These are phyloP conservation scores for Arvicanthis niloticus DNA, from an alignment of 2,113 vertebrate species.

Conservation along the genomic window DNA sequence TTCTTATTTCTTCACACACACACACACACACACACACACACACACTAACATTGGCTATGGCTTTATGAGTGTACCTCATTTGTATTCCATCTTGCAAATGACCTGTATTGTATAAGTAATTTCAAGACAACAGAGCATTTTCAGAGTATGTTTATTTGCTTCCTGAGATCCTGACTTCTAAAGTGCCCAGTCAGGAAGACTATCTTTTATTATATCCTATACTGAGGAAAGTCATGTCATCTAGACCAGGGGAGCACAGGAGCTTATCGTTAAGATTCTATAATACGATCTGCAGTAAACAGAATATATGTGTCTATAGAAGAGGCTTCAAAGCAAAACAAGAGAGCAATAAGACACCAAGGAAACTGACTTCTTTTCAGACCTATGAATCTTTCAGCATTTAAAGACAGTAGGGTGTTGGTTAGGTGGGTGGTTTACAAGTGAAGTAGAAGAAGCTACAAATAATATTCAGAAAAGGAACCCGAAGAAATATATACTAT, in stretches of 20 bases:
- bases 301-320: not conserved
- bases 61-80: too few species aligned
- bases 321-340: not conserved
- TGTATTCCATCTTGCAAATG: not conserved
- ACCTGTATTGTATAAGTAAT: not conserved
- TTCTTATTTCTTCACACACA: not conserved
- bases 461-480: not conserved
- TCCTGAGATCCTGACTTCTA: not conserved
- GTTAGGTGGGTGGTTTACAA: rapidly evolving
- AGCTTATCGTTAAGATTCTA: not conserved
- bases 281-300: not conserved
- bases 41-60: not conserved
- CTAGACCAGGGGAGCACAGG: not conserved
- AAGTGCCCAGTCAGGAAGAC: not conserved
- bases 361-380: too few species aligned
- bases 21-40: not conserved
- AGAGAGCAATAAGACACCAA: rapidly evolving
- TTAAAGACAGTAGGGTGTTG: not conserved
- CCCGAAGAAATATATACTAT: not conserved
- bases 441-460: rapidly evolving
- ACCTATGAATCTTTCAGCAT: not conserved
- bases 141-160: not conserved
- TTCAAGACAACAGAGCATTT: conserved; percentile 9
- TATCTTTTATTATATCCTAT: not conserved
- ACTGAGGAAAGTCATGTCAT: not conserved